Percentiles rank a stretch among this genome's conserved stretches.
phyloP scores from a whole-genome alignment of 2,113 vertebrate genomes.

The Mungos mungo region DNA sequence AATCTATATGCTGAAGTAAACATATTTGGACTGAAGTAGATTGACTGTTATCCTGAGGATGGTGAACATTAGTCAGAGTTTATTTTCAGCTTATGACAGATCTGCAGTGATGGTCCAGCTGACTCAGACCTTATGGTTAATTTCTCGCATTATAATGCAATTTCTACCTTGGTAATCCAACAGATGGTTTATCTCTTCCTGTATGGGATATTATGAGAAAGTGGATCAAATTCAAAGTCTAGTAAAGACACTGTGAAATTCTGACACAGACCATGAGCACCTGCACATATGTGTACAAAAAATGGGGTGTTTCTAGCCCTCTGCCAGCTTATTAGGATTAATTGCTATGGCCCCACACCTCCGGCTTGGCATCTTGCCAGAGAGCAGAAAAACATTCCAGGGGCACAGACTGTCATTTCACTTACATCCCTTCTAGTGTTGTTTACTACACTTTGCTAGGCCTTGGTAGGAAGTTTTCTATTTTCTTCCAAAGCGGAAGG shows the following conservation, averaged over 20 bases:
- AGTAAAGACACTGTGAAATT: neutral
- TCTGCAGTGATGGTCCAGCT: conserved; percentile 35
- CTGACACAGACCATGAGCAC: neutral
- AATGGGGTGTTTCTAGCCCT: neutral
- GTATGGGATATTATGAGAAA: conserved; percentile 47
- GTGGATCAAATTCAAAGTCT: neutral
- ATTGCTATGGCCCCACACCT: neutral
- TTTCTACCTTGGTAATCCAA: conserved; percentile 71
- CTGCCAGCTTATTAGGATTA: neutral
- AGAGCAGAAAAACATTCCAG: neutral
- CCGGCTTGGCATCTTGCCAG: neutral
- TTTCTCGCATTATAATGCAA: conserved; percentile 55
- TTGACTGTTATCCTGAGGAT: neutral
- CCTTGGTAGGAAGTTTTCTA: neutral
- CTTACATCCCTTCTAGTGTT: neutral
- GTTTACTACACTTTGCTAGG: neutral
- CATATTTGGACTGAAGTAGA: conserved; percentile 1
- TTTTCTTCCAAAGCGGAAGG: neutral
- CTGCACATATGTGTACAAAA: neutral
- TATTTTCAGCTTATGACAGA: conserved; percentile 60
- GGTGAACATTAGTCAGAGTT: conserved; percentile 56
- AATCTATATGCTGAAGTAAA: neutral
- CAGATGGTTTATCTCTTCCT: conserved; percentile 63
- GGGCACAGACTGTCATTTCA: neutral
- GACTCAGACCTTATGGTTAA: conserved; percentile 70